Conservation (phyloP, 2,888 invertebrate genomes). For the Tridacna gigas region DNA sequence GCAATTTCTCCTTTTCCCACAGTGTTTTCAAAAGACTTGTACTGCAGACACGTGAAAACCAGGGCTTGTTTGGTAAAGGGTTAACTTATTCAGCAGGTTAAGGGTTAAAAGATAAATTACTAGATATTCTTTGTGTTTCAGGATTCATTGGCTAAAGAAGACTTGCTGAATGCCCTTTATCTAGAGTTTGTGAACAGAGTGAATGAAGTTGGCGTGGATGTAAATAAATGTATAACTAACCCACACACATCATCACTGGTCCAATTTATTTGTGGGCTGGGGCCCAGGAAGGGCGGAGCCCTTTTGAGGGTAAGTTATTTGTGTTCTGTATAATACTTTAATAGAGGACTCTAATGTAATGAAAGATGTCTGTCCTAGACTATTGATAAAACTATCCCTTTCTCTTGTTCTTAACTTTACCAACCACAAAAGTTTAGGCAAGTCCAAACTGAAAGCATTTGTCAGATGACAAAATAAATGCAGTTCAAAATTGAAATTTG, state of each 20-base stretch:
- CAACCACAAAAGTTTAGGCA: not conserved
- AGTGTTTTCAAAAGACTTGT: not conserved
- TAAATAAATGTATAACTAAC: constrained; percentile 96
- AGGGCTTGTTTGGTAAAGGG: no score
- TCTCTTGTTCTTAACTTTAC: no score
- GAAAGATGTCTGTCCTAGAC: no score
- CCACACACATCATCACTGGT: constrained; percentile 93
- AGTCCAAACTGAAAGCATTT: not conserved
- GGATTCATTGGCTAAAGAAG: constrained; percentile 90
- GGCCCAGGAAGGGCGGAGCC: constrained; percentile 93
- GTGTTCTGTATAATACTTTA: not conserved
- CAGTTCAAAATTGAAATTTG: no score
- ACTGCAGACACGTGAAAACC: no score
- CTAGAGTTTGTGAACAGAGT: constrained; percentile 96
- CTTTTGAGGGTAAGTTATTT: constrained; percentile 83
- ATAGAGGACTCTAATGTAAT: no score
- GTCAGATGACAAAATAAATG: not conserved
- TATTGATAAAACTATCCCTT: no score
- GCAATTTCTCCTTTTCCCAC: not conserved
- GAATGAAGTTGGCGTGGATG: constrained; percentile 99
- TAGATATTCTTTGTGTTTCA: constrained; percentile 64
- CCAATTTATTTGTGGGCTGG: constrained; percentile 98
- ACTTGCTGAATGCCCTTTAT: constrained; percentile 92
- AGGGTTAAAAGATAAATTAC: no score
- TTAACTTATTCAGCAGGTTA: no score